Evolutionary conservation across 2,888 invertebrate species (phyloP).

Genomic region (Trichogramma evanescens): DNA sequence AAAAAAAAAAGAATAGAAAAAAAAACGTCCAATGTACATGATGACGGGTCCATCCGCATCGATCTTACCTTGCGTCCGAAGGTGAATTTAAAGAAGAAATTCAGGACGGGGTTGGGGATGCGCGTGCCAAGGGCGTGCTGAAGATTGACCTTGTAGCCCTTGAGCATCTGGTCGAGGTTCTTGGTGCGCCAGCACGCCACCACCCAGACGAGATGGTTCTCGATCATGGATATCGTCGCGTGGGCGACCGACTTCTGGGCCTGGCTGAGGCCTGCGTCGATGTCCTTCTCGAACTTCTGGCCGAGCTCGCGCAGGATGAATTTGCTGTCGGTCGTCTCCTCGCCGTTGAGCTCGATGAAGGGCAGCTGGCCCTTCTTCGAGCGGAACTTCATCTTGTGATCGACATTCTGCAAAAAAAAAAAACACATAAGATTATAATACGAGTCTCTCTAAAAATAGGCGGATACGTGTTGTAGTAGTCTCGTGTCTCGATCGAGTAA

Average conservation of each 20-base stretch:
- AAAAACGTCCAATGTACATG: slow-evolving; percentile 1
- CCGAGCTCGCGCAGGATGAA: slow-evolving; percentile 84
- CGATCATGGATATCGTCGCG: slow-evolving; percentile 90
- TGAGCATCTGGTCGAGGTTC: slow-evolving; percentile 76
- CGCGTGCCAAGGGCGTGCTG: slow-evolving; percentile 82
- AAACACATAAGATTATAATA: not conserved
- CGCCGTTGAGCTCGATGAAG: slow-evolving; percentile 90
- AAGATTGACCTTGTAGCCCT: slow-evolving; percentile 85
- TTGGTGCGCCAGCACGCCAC: slow-evolving; percentile 88
- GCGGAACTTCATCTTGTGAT: slow-evolving; percentile 88
- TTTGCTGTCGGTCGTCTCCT: slow-evolving; percentile 87
- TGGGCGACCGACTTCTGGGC: slow-evolving; percentile 84
- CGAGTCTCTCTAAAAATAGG: not conserved
- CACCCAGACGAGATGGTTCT: slow-evolving; percentile 90
- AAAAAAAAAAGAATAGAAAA: slow-evolving; percentile 3
- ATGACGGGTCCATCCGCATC: not conserved
- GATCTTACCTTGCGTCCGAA: slow-evolving; percentile 72
- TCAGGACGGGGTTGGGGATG: slow-evolving; percentile 79
- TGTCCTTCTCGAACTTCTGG: slow-evolving; percentile 73
- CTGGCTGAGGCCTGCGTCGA: slow-evolving; percentile 73
- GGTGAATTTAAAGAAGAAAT: slow-evolving; percentile 83
- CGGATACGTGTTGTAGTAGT: not conserved
- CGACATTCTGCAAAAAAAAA: slow-evolving; percentile 71
- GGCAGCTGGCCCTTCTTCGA: slow-evolving; percentile 92
- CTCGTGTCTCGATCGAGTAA: not conserved